phyloP scores from a whole-genome alignment of 1,140 invertebrate species.

The Saccostrea cuccullata region DNA sequence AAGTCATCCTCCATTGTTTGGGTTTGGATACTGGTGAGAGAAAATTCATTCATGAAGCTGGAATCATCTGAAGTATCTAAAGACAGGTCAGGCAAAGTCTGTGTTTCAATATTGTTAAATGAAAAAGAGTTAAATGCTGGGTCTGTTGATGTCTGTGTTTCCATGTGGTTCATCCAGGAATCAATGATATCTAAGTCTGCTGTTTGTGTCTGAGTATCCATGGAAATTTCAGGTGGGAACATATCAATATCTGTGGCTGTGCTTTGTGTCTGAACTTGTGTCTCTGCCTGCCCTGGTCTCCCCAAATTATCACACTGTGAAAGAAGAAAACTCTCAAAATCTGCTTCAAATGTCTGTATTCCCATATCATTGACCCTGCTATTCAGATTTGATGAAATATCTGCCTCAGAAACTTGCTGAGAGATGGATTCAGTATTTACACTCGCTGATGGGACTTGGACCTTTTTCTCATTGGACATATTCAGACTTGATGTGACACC shows the following conservation, averaged over 20 bases:
- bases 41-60: conserved; percentile 18
- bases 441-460: not conserved
- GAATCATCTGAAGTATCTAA: not conserved
- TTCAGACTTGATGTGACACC: not conserved
- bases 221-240: conserved; percentile 5
- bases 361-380: conserved; percentile 28
- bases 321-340: conserved; percentile 34
- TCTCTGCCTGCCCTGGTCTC: conserved; percentile 9
- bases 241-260: conserved; percentile 33
- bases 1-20: conserved; percentile 25
- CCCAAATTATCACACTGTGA: conserved; percentile 22
- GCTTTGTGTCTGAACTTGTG: conserved; percentile 39
- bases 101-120: conserved; percentile 47
- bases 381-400: not conserved
- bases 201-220: conserved; percentile 41
- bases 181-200: conserved; percentile 44
- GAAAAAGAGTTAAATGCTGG: conserved; percentile 32
- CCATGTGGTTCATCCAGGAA: conserved; percentile 46
- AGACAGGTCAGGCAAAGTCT: conserved; percentile 10
- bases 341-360: conserved; percentile 42
- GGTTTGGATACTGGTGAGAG: conserved; percentile 35
- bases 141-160: conserved; percentile 46
- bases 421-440: not conserved
- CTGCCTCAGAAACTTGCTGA: not conserved
- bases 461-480: not conserved